These are phyloP conservation scores for Ophion slaviceki DNA, from an alignment of 2,888 invertebrate genomes.

Conservation along the genomic window DNA sequence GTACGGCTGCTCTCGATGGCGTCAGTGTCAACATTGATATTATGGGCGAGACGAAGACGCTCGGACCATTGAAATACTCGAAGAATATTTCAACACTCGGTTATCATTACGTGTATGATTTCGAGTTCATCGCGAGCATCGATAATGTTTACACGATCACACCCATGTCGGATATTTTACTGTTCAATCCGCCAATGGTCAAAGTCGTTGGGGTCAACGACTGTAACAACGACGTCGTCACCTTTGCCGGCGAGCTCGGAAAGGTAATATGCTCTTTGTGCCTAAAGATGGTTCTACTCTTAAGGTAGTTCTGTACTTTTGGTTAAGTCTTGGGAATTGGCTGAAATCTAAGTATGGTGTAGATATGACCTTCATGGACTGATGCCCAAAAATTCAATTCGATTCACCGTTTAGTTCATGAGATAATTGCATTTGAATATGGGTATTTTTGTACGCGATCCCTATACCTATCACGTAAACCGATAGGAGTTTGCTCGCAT, in stretches of 20 bases:
- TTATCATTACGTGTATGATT: conserved; percentile 79
- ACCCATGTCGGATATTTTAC: conserved; percentile 89
- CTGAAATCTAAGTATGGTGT: no score
- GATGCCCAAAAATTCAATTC: no score
- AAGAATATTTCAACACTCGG: conserved; percentile 59
- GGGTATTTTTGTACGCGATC: no score
- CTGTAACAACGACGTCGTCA: conserved; percentile 88
- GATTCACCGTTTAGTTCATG: no score
- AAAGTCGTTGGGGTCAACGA: conserved; percentile 87
- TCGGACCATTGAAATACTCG: conserved; percentile 75
- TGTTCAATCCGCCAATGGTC: conserved; percentile 88
- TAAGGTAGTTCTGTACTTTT: not conserved
- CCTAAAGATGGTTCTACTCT: no score
- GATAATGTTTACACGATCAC: conserved; percentile 85
- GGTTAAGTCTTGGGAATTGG: no score
- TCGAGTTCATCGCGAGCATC: conserved; percentile 81
- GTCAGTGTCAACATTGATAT: conserved; percentile 83
- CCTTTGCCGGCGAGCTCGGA: conserved; percentile 87
- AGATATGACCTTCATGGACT: no score
- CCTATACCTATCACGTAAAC: no score
- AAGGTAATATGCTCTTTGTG: conserved; percentile 70
- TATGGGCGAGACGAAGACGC: conserved; percentile 71
- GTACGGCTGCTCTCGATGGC: conserved; percentile 79
- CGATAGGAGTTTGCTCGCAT: no score
- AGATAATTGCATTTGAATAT: no score